phyloP scores from a whole-genome alignment of 1,140 invertebrate genomes.

The Zaprionus davidi region DNA sequence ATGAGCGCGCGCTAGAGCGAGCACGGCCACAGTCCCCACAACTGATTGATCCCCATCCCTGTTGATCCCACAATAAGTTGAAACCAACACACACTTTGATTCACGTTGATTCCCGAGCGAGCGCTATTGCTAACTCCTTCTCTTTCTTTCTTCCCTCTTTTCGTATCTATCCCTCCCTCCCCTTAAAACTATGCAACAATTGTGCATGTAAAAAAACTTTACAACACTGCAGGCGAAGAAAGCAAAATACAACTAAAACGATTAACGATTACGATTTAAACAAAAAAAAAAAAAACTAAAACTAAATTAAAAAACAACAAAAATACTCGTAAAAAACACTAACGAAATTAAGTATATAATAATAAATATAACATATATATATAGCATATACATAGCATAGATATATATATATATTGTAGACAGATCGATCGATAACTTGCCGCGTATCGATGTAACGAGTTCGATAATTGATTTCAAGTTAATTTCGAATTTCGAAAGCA shows the following conservation, averaged over 20 bases:
- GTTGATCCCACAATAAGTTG: constrained; percentile 4
- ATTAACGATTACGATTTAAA: constrained; percentile 17
- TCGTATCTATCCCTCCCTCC: neutral
- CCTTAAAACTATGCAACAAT: constrained; percentile 19
- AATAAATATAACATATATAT: constrained; percentile 1
- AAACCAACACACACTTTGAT: neutral
- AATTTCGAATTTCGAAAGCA: constrained; percentile 11
- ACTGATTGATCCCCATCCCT: neutral
- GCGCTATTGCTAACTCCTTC: neutral
- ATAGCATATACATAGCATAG: neutral
- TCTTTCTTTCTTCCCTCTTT: constrained; percentile 1
- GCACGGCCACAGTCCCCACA: neutral
- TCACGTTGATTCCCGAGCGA: constrained; percentile 2
- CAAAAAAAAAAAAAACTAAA: neutral
- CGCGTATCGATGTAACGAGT: constrained; percentile 16
- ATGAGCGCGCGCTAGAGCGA: constrained; percentile 40
- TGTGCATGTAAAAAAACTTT: constrained; percentile 27
- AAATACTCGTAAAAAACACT: constrained; percentile 24
- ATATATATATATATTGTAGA: neutral
- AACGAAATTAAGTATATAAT: constrained; percentile 18
- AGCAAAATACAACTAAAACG: constrained; percentile 20
- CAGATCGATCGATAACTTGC: neutral
- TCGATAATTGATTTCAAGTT: constrained; percentile 22
- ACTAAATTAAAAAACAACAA: neutral
- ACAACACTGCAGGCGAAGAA: constrained; percentile 21